phyloP scores from a whole-genome alignment of 2,888 invertebrate genomes.

The Caenorhabditis angaria region DNA sequence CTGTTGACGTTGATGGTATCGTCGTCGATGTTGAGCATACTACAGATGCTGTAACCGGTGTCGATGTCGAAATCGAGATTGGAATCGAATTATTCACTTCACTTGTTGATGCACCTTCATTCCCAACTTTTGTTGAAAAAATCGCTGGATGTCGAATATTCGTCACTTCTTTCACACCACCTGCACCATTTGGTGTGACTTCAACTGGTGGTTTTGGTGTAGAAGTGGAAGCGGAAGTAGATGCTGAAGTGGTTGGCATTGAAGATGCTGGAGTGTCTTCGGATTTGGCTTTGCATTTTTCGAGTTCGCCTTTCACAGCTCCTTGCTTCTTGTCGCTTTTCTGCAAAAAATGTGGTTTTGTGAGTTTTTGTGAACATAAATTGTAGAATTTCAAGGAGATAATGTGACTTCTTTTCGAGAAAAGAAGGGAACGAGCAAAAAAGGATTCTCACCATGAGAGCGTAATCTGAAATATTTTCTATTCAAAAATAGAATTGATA shows the following conservation, averaged over 20 bases:
- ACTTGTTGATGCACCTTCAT: slow-evolving; percentile 18
- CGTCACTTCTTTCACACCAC: slow-evolving; percentile 20
- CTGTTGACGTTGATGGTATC: slow-evolving; percentile 7
- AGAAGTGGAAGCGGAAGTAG: not conserved
- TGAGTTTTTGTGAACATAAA: not conserved
- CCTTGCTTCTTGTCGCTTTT: slow-evolving; percentile 31
- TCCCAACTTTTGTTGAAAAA: slow-evolving; percentile 40
- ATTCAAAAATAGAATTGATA: no score
- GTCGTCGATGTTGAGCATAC: slow-evolving; percentile 10
- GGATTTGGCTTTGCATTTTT: slow-evolving; percentile 22
- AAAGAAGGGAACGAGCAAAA: no score
- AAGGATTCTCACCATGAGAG: no score
- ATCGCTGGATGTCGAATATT: slow-evolving; percentile 43
- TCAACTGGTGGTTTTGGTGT: slow-evolving; percentile 4
- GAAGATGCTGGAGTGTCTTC: slow-evolving; percentile 35
- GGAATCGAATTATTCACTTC: not conserved
- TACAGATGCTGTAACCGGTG: slow-evolving; percentile 8
- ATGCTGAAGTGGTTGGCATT: slow-evolving; percentile 1
- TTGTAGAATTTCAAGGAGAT: no score
- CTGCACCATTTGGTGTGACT: slow-evolving; percentile 26
- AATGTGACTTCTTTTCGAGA: no score
- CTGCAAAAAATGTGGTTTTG: slow-evolving; percentile 17
- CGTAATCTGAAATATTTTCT: no score
- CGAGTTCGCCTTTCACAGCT: slow-evolving; percentile 17
- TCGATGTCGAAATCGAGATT: not conserved